Evolutionary conservation across 92 coral and sea anemone species (phyloP).

Genomic region (Phenganax subtilis): DNA sequence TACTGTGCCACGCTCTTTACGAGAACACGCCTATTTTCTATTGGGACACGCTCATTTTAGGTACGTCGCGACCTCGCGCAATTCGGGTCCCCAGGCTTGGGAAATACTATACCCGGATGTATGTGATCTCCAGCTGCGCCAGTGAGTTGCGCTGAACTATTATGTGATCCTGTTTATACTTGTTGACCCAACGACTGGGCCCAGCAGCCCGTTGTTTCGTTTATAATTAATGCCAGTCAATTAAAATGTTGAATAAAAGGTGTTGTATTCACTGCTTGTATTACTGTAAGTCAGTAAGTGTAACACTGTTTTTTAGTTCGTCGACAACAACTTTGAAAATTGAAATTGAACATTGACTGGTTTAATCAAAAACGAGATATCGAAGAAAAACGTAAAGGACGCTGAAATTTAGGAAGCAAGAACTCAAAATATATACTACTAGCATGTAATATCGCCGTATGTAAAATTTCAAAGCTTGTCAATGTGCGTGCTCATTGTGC

Average conservation of each 20-base stretch:
- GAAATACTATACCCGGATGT: too few species aligned
- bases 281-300: background rate
- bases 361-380: background rate
- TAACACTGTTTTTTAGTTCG: constrained; percentile 8
- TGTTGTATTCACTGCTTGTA: background rate
- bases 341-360: background rate
- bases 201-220: too few species aligned
- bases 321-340: constrained; percentile 18
- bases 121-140: too few species aligned
- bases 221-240: too few species aligned
- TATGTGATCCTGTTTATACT: too few species aligned
- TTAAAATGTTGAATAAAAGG: constrained; percentile 2
- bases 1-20: too few species aligned
- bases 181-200: too few species aligned
- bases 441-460: constrained; percentile 9
- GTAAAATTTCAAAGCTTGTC: constrained; percentile 23
- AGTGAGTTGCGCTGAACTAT: too few species aligned
- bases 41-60: too few species aligned
- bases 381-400: background rate
- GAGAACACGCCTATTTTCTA: too few species aligned
- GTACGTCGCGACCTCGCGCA: too few species aligned
- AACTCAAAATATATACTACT: constrained; percentile 3
- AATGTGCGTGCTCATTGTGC: background rate
- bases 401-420: constrained; percentile 20
- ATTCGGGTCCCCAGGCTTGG: too few species aligned